Conservation (phyloP, 2,113 vertebrate genomes). For the Oceanites oceanicus region DNA sequence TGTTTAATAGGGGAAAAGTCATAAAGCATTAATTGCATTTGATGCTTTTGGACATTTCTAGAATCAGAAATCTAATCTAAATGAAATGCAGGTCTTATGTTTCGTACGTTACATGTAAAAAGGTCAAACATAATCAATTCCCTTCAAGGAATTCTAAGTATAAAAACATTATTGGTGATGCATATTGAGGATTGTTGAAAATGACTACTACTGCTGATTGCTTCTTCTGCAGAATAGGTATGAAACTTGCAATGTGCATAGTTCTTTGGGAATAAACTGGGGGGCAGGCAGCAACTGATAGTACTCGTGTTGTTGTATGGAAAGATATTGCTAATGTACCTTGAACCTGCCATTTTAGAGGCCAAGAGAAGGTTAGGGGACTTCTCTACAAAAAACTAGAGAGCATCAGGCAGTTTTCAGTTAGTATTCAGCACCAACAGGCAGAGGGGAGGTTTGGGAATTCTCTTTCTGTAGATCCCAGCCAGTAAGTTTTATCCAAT, state of each 20-base stretch:
- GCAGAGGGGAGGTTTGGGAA: not conserved
- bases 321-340: not conserved
- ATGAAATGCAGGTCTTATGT: not conserved
- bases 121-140: not conserved
- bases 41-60: not conserved
- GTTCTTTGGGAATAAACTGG: not conserved
- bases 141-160: not conserved
- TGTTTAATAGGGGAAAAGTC: not conserved
- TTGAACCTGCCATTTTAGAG: not conserved
- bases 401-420: not conserved
- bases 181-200: not conserved
- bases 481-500: not conserved
- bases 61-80: not conserved
- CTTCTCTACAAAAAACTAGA: not conserved
- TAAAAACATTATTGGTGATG: not conserved
- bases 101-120: not conserved
- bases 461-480: not conserved
- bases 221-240: not conserved
- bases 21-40: not conserved
- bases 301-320: not conserved
- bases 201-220: not conserved
- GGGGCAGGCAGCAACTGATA: not conserved
- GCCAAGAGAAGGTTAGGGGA: not conserved
- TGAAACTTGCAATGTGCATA: not conserved
- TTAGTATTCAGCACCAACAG: not conserved